Evolutionary conservation across 2,888 invertebrate genomes (phyloP).

Genomic region (Cephus sareptanus): DNA sequence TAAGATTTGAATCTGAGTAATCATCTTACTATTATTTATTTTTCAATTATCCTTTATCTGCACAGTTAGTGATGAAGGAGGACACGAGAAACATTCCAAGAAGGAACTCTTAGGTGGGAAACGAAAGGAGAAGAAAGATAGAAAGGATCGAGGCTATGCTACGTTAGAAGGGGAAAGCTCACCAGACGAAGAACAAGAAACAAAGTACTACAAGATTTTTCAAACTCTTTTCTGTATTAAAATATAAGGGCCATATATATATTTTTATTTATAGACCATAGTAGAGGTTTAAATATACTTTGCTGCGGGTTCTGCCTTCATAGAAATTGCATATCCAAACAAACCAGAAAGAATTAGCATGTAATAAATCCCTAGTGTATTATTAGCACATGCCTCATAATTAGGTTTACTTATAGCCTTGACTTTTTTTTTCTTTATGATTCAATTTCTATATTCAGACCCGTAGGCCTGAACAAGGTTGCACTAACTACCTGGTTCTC

Average conservation of each 20-base stretch:
- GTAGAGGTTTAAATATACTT: background rate
- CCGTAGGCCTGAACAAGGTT: background rate
- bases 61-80: slow-evolving; percentile 81
- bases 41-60: background rate
- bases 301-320: background rate
- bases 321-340: background rate
- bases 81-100: slow-evolving; percentile 82
- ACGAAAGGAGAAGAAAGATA: slow-evolving; percentile 87
- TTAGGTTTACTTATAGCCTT: background rate
- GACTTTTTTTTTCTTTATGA: background rate
- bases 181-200: slow-evolving; percentile 87
- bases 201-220: slow-evolving; percentile 70
- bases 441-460: background rate
- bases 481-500: background rate
- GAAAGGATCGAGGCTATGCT: slow-evolving; percentile 91
- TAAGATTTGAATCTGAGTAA: background rate
- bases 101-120: slow-evolving; percentile 83
- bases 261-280: slow-evolving; percentile 1
- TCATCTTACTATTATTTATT: background rate
- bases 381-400: background rate
- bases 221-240: background rate
- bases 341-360: background rate
- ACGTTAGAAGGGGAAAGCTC: slow-evolving; percentile 94
- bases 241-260: slow-evolving; percentile 29
- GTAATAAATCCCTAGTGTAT: background rate